Evolutionary conservation across 2,888 invertebrate species (phyloP), one percentile per base, ranked within the genome.

Genomic region (Dynastes maya): DNA sequence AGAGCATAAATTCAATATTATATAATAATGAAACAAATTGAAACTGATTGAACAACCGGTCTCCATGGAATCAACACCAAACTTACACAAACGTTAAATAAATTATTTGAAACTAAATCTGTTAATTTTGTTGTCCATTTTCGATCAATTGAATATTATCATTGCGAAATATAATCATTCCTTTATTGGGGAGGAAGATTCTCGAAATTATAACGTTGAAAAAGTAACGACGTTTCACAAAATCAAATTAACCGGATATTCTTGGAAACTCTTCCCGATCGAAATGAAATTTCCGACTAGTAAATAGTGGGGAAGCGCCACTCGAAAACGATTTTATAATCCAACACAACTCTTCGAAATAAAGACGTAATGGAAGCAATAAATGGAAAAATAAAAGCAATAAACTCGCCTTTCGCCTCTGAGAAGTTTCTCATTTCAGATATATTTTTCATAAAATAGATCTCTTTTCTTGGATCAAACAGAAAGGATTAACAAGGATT

Each of bases 321-420:
- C 22, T 58, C 55, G 22, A 58, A 22, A 22, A 58, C 53, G 16
- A 22, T 16, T 22, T 55, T 22, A 55, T 55, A 55, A 55, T 55
- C 55, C 55, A 8, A 58, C 22, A 58, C 22, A 58, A 22, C 55
- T 16, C 22, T 16, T 16, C 22, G 55, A 58, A 22, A 22, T 58
- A 16, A 58, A 58, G 55, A n/a, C 22, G 8, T 58, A 58, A 22
- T 58, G 22, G 55, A 58, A 58, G 22, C 55, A 58, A 53, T 53
- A 53, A 53, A 53, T 58, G 55, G 55, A 58, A 27, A 58, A 58
- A 58, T 58, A 58, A 58, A 58, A 58, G 55, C 9, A 58, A 58
- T 58, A 58, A 58, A 58, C 55, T 16, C 22, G 22, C 5, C 22
- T 58, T 58, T 58, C 55, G 55, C 22, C 22, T 22, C 55, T 37